Percentiles rank a stretch among this genome's conserved stretches.
phyloP scores from a whole-genome alignment of 2,113 vertebrate species.

The Hirundichthys speculiger region DNA sequence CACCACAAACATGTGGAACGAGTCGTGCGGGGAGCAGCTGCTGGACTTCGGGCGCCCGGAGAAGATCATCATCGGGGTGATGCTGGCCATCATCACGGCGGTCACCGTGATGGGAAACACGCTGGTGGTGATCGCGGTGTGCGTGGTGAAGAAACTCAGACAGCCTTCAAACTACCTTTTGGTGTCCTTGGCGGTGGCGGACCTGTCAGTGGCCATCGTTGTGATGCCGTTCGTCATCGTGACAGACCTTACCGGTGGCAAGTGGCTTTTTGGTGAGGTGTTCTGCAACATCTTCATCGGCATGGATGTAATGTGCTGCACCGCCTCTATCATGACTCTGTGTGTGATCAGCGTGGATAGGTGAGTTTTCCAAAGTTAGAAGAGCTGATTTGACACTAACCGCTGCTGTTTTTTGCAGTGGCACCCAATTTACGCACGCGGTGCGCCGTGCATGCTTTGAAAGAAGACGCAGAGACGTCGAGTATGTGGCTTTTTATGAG shows the following conservation, averaged over 20 bases:
- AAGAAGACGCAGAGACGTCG: not conserved
- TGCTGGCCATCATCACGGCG: slow-evolving; percentile 81
- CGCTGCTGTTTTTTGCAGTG: not conserved
- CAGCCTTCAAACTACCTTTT: slow-evolving; percentile 85
- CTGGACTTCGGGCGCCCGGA: slow-evolving; percentile 76
- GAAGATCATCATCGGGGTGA: slow-evolving; percentile 81
- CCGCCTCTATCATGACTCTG: slow-evolving; percentile 85
- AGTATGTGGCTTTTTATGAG: not conserved
- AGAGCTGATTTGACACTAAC: not conserved
- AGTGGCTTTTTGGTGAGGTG: slow-evolving; percentile 84
- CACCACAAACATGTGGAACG: slow-evolving; percentile 76
- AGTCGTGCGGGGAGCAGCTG: slow-evolving; percentile 79
- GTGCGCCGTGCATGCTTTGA: not conserved
- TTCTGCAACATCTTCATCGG: slow-evolving; percentile 86
- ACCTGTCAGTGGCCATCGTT: slow-evolving; percentile 82
- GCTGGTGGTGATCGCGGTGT: slow-evolving; percentile 83
- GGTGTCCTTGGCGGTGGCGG: slow-evolving; percentile 84
- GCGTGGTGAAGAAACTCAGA: slow-evolving; percentile 85
- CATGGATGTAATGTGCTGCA: slow-evolving; percentile 88
- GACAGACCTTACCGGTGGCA: slow-evolving; percentile 84
- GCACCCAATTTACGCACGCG: slow-evolving; percentile 31
- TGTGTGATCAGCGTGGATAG: slow-evolving; percentile 86
- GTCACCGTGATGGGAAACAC: slow-evolving; percentile 85
- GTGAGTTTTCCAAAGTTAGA: slow-evolving; percentile 68
- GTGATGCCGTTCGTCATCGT: slow-evolving; percentile 86